Base-by-base conservation (phyloP, 2,888 invertebrate genomes). In the Acanthosepion pharaonis region DNA sequence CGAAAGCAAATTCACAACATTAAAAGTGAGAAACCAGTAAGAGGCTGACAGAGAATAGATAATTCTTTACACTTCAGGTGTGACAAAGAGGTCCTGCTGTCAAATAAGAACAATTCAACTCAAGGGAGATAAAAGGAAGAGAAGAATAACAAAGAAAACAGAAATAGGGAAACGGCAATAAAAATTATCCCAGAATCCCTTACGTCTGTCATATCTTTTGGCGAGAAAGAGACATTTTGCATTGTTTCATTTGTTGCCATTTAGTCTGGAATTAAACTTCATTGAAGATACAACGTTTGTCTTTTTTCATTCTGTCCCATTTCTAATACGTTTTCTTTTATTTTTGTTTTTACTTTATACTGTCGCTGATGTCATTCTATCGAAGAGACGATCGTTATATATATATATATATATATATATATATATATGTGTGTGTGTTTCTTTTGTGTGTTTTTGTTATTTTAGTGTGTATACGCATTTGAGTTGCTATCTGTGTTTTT, bases 51-150 rank as follows among this genome's bases (percentile, higher is more conserved):
- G 33, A 23, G 78, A 78, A 78, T 78, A 78, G 78, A 78, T 78
- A 78, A 78, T 33, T 18, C 78, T 78, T 15, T n/a, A 78, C 78
- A 78, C 78, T 78, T n/a, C 78, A 78, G 33, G 78, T n/a, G n/a
- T 78, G 78, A 78, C 78, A 78, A 78, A 78, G 78, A 78, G 78
- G 78, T 78, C n/a, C 33, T 78, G n/a, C 78, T 78, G 78, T 78
- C 78, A 78, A 78, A 78, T 28, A 78, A 28, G 78, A 78, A 78
- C 78, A 78, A 78, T 78, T 78, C 78, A 78, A 78, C n/a, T 33
- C 78, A 78, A 33, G 20, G 5, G 15, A 78, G n/a, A 78, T 78
- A 78, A 78, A n/a, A n/a, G 3, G 4, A 33, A 33, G 15, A 78
- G n/a, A 18, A 9, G n/a, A n/a, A n/a, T 1, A 78, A 78, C 4